phyloP scores from a whole-genome alignment of 1,140 invertebrate species.

The Lasioglossum baleicum region DNA sequence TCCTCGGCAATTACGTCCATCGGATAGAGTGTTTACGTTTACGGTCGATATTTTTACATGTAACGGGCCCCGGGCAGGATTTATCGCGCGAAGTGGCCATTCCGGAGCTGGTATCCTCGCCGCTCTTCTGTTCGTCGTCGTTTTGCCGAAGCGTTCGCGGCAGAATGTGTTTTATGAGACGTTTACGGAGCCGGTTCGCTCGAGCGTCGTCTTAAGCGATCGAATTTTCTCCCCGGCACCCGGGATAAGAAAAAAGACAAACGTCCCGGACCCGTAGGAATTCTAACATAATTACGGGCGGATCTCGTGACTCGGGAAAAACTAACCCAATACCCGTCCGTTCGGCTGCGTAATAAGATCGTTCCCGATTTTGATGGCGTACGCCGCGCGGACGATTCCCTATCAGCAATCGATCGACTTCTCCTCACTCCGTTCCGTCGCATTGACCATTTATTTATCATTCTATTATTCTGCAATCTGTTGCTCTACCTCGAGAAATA shows the following conservation, averaged over 20 bases:
- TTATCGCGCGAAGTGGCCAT: background rate
- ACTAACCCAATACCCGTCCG: background rate
- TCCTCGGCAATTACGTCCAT: constrained; percentile 4
- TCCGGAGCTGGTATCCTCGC: background rate
- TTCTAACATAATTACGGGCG: constrained; percentile 50
- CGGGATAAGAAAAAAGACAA: constrained; percentile 48
- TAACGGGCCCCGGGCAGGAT: background rate
- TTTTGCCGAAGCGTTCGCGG: constrained; percentile 30
- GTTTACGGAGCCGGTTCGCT: constrained; percentile 3
- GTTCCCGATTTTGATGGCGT: constrained; percentile 14
- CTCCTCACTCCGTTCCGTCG: background rate
- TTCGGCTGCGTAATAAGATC: background rate
- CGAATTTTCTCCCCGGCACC: constrained; percentile 39
- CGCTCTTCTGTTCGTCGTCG: background rate
- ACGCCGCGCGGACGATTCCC: background rate
- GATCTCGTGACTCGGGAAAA: background rate
- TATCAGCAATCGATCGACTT: background rate
- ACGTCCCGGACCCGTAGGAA: constrained; percentile 29
- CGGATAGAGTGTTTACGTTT: constrained; percentile 3
- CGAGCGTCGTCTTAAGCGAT: constrained; percentile 51
- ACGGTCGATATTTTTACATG: constrained; percentile 17
- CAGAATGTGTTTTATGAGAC: constrained; percentile 49
- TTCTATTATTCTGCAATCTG: no score
- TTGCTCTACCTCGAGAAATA: no score
- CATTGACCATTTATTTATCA: background rate